phyloP scores from a whole-genome alignment of 2,113 vertebrate genomes.

The Rhinolophus sinicus region DNA sequence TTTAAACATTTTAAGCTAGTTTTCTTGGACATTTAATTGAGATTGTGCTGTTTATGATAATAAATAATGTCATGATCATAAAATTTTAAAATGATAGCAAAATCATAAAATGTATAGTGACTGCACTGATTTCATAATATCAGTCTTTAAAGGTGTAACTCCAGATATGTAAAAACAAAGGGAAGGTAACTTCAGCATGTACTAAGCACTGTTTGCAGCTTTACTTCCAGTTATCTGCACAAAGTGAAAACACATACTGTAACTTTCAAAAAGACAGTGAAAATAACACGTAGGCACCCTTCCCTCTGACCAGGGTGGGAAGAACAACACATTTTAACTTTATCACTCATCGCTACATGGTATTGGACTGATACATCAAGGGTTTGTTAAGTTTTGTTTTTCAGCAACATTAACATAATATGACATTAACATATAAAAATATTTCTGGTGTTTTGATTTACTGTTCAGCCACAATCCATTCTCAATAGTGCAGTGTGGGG shows the following conservation, averaged over 20 bases:
- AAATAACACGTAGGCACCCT: slow-evolving; percentile 88
- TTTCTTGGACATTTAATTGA: slow-evolving; percentile 76
- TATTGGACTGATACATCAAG: slow-evolving; percentile 89
- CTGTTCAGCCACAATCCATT: slow-evolving; percentile 88
- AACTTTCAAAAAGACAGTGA: slow-evolving; percentile 89
- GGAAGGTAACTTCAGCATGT: slow-evolving; percentile 80
- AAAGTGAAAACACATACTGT: slow-evolving; percentile 92
- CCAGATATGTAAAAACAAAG: slow-evolving; percentile 83
- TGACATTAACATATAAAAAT: slow-evolving; percentile 92
- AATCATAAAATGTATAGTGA: slow-evolving; percentile 82
- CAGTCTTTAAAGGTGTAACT: slow-evolving; percentile 88
- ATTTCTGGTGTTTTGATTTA: slow-evolving; percentile 89
- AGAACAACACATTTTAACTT: slow-evolving; percentile 86
- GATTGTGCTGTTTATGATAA: slow-evolving; percentile 84
- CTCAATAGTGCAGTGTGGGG: slow-evolving; percentile 84
- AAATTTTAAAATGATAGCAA: slow-evolving; percentile 84
- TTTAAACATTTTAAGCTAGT: slow-evolving; percentile 82
- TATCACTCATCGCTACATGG: slow-evolving; percentile 88
- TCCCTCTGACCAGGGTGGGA: slow-evolving; percentile 82
- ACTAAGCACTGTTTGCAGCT: slow-evolving; percentile 85
- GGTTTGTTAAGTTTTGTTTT: slow-evolving; percentile 87
- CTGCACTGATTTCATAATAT: slow-evolving; percentile 82
- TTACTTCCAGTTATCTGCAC: slow-evolving; percentile 92
- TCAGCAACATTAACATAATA: slow-evolving; percentile 89
- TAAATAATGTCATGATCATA: slow-evolving; percentile 86